A percentile compares a stretch with the other conserved stretches of the same genome.
Conservation (phyloP, 1,140 invertebrate genomes). For the Drosophila melanogaster region DNA sequence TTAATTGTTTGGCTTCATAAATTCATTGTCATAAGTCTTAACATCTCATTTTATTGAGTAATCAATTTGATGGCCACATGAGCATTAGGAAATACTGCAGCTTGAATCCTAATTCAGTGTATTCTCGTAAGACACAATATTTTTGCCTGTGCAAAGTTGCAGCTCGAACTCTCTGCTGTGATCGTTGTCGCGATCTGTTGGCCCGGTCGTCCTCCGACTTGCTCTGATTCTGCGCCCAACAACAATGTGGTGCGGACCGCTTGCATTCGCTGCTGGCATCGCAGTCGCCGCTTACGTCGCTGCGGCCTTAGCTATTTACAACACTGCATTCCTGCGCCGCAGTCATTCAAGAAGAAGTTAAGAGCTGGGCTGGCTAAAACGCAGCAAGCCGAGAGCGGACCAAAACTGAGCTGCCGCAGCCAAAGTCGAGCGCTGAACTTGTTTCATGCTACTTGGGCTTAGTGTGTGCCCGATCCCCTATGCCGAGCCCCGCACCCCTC, state of each 20-base stretch:
- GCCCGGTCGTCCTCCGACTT: constrained; percentile 54
- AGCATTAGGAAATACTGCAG: too few species aligned
- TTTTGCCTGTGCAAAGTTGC: constrained; percentile 16
- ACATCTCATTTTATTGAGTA: too few species aligned
- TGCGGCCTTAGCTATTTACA: constrained; percentile 70
- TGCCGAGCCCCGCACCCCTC: constrained; percentile 3
- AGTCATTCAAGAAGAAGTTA: constrained; percentile 74
- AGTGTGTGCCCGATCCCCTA: constrained; percentile 53
- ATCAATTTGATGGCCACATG: too few species aligned
- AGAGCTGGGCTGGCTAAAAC: constrained; percentile 14
- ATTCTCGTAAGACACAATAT: neutral
- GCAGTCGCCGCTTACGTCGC: constrained; percentile 53
- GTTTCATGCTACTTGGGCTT: constrained; percentile 76
- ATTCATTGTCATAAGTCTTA: too few species aligned
- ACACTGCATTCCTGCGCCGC: constrained; percentile 75
- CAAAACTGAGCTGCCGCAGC: constrained; percentile 20
- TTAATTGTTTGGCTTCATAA: neutral
- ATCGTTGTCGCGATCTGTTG: constrained; percentile 74
- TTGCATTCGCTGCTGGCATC: constrained; percentile 51
- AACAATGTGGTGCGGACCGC: constrained; percentile 59
- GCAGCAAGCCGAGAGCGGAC: constrained; percentile 8
- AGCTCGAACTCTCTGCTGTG: constrained; percentile 32
- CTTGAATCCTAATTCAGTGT: too few species aligned
- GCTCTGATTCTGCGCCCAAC: constrained; percentile 71
- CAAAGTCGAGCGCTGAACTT: constrained; percentile 63